phyloP scores from a whole-genome alignment of 2,888 invertebrate species.

The Cataglyphis livida region DNA sequence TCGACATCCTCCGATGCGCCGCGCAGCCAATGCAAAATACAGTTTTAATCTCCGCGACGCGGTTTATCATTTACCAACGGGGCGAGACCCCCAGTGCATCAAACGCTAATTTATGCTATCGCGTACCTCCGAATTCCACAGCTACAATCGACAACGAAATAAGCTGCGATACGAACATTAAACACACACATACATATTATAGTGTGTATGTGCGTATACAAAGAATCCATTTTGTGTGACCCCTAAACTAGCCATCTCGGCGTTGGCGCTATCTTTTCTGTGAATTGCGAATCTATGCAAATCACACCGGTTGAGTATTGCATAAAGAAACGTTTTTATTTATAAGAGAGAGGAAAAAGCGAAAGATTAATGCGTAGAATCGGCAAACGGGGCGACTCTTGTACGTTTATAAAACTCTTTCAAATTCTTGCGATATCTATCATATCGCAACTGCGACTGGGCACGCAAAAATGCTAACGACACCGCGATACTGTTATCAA shows the following conservation, averaged over 20 bases:
- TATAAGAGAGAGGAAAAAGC: not conserved
- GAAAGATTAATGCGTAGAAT: constrained; percentile 47
- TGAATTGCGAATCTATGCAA: constrained; percentile 54
- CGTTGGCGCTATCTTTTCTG: constrained; percentile 47
- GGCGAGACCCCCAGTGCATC: constrained; percentile 45
- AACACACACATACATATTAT: not conserved
- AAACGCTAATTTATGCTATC: constrained; percentile 55
- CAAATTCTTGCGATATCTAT: constrained; percentile 36
- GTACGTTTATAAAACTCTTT: constrained; percentile 43
- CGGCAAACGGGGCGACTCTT: not conserved
- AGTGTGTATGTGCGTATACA: not conserved
- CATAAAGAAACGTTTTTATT: constrained; percentile 44
- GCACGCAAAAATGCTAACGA: constrained; percentile 48
- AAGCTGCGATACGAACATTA: constrained; percentile 32
- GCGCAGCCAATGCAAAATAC: constrained; percentile 43
- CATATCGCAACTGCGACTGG: constrained; percentile 35
- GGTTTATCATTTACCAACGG: constrained; percentile 51
- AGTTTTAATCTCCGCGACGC: constrained; percentile 50
- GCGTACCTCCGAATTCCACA: constrained; percentile 43
- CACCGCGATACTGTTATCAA: not conserved
- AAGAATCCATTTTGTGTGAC: constrained; percentile 35
- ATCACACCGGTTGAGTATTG: constrained; percentile 48
- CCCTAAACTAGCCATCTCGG: not conserved
- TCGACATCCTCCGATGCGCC: constrained; percentile 49
- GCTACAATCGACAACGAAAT: constrained; percentile 46